Evolutionary conservation across 2,797 vertebrate genomes (phyloP).

Genomic region (Synaphobranchus kaupii): DNA sequence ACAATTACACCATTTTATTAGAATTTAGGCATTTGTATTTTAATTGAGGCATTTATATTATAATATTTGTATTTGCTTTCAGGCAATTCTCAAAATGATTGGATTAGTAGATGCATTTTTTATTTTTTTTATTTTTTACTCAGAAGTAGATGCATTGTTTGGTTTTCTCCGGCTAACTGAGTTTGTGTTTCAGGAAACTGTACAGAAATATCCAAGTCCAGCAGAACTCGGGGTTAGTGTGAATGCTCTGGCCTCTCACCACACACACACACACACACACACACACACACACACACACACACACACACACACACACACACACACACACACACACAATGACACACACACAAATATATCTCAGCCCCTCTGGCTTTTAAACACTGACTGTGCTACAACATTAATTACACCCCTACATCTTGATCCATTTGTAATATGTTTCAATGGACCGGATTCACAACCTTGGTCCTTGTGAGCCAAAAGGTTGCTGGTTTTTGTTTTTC

Average conservation of each 20-base stretch:
- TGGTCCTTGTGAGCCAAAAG: too few species aligned
- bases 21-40: too few species aligned
- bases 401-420: neutral
- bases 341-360: too few species aligned
- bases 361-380: neutral
- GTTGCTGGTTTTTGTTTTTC: too few species aligned
- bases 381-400: neutral
- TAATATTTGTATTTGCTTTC: neutral
- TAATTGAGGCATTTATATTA: too few species aligned
- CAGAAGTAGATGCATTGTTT: neutral
- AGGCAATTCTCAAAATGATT: neutral
- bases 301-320: too few species aligned
- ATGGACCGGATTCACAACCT: neutral
- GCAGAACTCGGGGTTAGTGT: neutral
- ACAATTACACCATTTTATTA: neutral
- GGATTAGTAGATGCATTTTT: neutral
- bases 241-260: too few species aligned
- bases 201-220: too few species aligned
- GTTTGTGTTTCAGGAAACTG: neutral
- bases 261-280: too few species aligned
- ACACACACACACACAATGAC: too few species aligned
- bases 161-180: neutral
- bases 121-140: too few species aligned
- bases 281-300: neutral
- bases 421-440: neutral